Conservation (phyloP, 2,888 invertebrate genomes). For the Pinctada fucata region DNA sequence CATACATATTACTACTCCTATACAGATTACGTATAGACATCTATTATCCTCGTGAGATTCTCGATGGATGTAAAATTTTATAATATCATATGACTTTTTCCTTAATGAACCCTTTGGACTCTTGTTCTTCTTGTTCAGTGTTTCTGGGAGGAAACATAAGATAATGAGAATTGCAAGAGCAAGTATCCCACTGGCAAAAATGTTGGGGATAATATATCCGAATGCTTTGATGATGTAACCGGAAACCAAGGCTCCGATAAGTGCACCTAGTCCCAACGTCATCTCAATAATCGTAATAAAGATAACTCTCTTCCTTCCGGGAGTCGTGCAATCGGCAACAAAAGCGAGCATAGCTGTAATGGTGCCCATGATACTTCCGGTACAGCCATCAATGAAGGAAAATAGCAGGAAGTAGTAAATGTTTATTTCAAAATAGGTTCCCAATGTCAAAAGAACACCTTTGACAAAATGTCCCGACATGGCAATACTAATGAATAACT, state of each 20-base stretch:
- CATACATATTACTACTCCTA: slow-evolving; percentile 37
- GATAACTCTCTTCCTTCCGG: slow-evolving; percentile 44
- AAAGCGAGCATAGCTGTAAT: slow-evolving; percentile 42
- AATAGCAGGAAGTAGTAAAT: slow-evolving; percentile 40
- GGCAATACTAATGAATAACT: slow-evolving; percentile 43
- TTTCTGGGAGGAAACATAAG: slow-evolving; percentile 39
- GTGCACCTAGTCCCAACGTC: slow-evolving; percentile 39
- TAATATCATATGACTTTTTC: slow-evolving; percentile 40
- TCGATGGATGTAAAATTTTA: slow-evolving; percentile 42
- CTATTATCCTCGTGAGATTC: slow-evolving; percentile 29
- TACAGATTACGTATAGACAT: slow-evolving; percentile 42
- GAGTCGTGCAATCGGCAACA: slow-evolving; percentile 47
- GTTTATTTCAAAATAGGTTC: slow-evolving; percentile 42
- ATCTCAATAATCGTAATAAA: slow-evolving; percentile 46
- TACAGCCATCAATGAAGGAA: slow-evolving; percentile 46
- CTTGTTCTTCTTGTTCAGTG: slow-evolving; percentile 21
- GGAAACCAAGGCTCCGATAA: slow-evolving; percentile 33
- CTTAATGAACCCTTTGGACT: background rate
- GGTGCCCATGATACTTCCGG: slow-evolving; percentile 44
- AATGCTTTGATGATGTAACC: slow-evolving; percentile 47
- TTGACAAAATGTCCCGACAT: slow-evolving; percentile 41
- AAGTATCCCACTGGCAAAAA: slow-evolving; percentile 28
- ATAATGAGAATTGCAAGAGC: slow-evolving; percentile 35
- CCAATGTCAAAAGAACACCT: slow-evolving; percentile 30
- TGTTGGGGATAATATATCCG: slow-evolving; percentile 39